A percentile compares a stretch with the other conserved stretches of the same genome.
phyloP scores from a whole-genome alignment of 2,113 vertebrate genomes.

The Albula goreensis region DNA sequence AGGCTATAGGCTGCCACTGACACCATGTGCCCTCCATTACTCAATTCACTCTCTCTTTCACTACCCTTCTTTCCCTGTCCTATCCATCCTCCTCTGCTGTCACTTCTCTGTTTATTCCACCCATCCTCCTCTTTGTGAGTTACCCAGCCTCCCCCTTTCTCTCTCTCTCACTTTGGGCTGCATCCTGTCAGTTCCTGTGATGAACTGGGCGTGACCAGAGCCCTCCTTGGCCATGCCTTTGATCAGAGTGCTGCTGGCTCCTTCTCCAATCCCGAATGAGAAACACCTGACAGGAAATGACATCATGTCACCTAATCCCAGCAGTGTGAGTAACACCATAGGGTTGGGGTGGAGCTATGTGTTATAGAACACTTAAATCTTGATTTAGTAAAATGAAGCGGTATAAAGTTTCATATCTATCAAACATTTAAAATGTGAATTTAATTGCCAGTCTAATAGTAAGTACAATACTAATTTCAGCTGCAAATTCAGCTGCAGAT shows the following conservation, averaged over 20 bases:
- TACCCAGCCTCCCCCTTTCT: no score
- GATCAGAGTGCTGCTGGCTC: conserved; percentile 79
- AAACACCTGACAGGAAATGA: conserved; percentile 69
- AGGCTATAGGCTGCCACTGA: no score
- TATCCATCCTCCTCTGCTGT: no score
- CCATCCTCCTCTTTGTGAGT: no score
- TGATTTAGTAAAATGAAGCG: background rate
- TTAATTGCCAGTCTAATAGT: background rate
- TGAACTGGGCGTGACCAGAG: conserved; percentile 75
- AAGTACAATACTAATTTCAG: background rate
- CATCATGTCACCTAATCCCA: background rate
- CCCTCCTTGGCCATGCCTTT: conserved; percentile 72
- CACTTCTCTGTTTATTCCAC: no score
- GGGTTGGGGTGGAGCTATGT: background rate
- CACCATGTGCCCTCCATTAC: no score
- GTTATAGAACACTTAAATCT: background rate
- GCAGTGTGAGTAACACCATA: background rate
- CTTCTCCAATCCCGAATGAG: conserved; percentile 82
- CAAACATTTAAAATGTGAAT: background rate
- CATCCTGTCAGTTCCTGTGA: conserved; percentile 75
- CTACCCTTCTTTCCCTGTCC: no score
- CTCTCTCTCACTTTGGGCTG: conserved; percentile 74
- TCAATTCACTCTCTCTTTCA: no score
- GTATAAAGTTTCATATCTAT: no score
- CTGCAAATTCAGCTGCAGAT: background rate